Evolutionary conservation across 2,888 invertebrate genomes (phyloP).

Genomic region (Epirrita christyi): DNA sequence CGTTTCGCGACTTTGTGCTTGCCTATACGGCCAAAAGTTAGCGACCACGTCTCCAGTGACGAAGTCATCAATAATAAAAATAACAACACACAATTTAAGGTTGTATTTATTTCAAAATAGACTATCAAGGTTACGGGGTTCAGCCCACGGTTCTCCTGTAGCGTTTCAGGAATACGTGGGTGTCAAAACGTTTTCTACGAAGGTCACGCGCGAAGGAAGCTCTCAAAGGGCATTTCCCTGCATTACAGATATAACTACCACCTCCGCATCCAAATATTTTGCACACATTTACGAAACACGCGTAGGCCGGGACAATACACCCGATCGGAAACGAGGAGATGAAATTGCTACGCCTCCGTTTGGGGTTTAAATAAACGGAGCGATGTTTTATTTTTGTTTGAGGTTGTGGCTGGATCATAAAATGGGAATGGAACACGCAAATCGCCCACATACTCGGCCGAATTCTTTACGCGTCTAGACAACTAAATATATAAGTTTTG

Average conservation of each 20-base stretch:
- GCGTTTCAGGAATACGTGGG: conserved; percentile 49
- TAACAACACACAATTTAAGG: too few relatives aligned
- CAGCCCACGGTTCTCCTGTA: conserved; percentile 34
- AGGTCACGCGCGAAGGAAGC: conserved; percentile 46
- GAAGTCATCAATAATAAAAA: too few relatives aligned
- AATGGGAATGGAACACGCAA: conserved; percentile 51
- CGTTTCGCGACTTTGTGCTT: too few relatives aligned
- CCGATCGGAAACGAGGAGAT: conserved; percentile 48
- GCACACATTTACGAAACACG: conserved; percentile 39
- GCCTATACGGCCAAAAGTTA: too few relatives aligned
- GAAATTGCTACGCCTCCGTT: conserved; percentile 56
- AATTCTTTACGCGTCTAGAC: conserved; percentile 36
- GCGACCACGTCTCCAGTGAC: too few relatives aligned
- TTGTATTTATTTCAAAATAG: too few relatives aligned
- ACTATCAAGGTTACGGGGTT: conserved; percentile 35
- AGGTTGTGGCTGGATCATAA: conserved; percentile 42
- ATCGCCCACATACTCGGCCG: conserved; percentile 47
- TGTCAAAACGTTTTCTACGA: conserved; percentile 41
- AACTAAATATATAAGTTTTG: conserved; percentile 35
- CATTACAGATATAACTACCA: conserved; percentile 45
- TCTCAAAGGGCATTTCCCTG: conserved; percentile 51
- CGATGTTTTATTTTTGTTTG: conserved; percentile 44
- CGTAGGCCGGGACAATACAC: conserved; percentile 53
- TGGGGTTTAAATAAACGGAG: conserved; percentile 45
- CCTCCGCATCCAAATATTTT: conserved; percentile 59